Evolutionary conservation across 2,113 vertebrate genomes (phyloP), one percentile per base, ranked within the genome.

Genomic region (Nothobranchius furzeri): DNA sequence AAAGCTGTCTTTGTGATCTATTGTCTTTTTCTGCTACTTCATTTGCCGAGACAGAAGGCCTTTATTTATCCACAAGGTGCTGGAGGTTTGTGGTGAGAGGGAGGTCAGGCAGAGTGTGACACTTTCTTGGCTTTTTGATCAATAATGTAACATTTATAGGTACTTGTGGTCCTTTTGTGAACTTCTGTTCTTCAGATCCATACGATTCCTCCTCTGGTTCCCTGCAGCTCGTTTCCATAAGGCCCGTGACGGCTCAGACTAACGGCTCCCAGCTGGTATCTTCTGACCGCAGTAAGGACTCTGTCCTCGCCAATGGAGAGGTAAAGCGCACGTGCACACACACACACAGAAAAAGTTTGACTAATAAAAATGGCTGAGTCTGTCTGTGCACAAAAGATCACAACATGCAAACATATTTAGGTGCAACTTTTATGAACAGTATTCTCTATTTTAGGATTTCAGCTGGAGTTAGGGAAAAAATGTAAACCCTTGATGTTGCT

Each of bases 191-290:
- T 79, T 60, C 91, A 35, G 98, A 98, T 86, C 94, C 94, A 47
- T 99, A 98, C 0, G 95, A 99, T 89, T 94, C 95, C 0, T 98
- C 97, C 8, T 98, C 96, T 7, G 98, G 98, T 60, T 99, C 97
- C 0, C 94, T 99, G 77, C 96, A 99, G 87, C 95, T 99, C 42
- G 95, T 99, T 7, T 94, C 96, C 6, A 95, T 98, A 85, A 99
- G 98, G 83, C 95, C 96, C 0, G 86, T 94, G 63, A 86, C 86
- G 0, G 90, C 95, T 0, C 94, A 95, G 0, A 83, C 93, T 65
- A 88, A 80, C 73, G 92, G 92, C 85, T 94, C 91, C 7, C 96
- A 95, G 0, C 93, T 95, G 10, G 79, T 92, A 0, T 93, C 94
- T 0, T 94, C 93, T 0, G 95, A 97, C n/a, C 93, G 94, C 84